Evolutionary conservation across 2,113 vertebrate genomes (phyloP).

Genomic region (Symphodus melops): DNA sequence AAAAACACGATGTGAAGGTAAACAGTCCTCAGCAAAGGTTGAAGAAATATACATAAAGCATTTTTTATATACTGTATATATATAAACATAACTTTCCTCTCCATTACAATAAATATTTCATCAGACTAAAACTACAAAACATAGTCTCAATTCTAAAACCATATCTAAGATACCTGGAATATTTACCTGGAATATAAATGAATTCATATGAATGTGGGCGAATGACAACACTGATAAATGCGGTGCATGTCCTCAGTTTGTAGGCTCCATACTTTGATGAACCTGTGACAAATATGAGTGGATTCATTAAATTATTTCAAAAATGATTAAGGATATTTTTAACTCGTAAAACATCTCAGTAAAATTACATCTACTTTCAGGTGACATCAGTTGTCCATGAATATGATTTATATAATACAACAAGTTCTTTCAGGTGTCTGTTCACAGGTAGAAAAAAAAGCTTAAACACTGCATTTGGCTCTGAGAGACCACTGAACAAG

Average conservation of each 20-base stretch:
- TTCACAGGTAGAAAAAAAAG: conserved; percentile 64
- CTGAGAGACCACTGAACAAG: conserved; percentile 37
- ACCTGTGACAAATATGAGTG: too few species aligned
- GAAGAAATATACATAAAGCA: conserved; percentile 86
- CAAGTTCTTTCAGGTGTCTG: conserved; percentile 51
- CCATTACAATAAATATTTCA: conserved; percentile 80
- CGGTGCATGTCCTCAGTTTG: conserved; percentile 59
- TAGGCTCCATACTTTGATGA: conserved; percentile 4
- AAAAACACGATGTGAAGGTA: conserved; percentile 68
- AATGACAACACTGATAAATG: conserved; percentile 44
- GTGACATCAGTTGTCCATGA: conserved; percentile 45
- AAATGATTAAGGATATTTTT: conserved; percentile 20
- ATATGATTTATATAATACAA: conserved; percentile 56
- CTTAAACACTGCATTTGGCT: conserved; percentile 45
- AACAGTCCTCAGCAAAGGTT: conserved; percentile 83
- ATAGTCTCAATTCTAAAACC: conserved; percentile 60
- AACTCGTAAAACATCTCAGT: conserved; percentile 12
- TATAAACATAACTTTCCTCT: conserved; percentile 55
- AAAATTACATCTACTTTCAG: conserved; percentile 33
- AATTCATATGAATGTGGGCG: conserved; percentile 42
- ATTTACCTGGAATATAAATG: conserved; percentile 65
- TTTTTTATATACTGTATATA: conserved; percentile 4
- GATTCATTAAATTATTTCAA: conserved; percentile 14
- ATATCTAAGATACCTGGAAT: conserved; percentile 60
- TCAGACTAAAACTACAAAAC: conserved; percentile 72